Base-by-base conservation (phyloP, 2,888 invertebrate genomes). In the Eupithecia subfuscata region DNA sequence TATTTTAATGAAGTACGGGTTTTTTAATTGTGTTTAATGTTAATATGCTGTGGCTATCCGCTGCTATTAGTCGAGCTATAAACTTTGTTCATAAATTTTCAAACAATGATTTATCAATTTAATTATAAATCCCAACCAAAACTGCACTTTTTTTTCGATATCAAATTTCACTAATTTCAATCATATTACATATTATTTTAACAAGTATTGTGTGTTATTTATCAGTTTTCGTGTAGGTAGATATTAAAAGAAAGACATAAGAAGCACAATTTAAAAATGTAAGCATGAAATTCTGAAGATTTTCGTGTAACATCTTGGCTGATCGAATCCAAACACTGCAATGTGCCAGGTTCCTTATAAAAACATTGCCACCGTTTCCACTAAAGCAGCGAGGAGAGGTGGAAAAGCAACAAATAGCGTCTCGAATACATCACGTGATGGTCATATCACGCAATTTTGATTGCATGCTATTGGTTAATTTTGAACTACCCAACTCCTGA, bases 261-360 rank as follows among this genome's bases (percentile, higher is more conserved):
- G 12, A 11, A 9, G n/a, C 9, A 22, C 56, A 56, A 56, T 56
- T 60, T 25, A 25, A 4, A 25, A 60, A n/a, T 25, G 25, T 2
- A 14, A 25, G 18, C 14, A 14, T 60, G n/a, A 7, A 48, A 22
- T 22, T 56, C 22, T 56, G 60, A 5, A 25, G 22, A 25, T 25
- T 60, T 25, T 60, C 60, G 14, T 60, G 77, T 69, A 75, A 71
- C 68, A 76, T 77, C 67, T 82, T 75, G 80, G 56, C 70, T 86
- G 90, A 92, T 91, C 73, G 73, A 91, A 92, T 77, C 83, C 84
- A 91, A 92, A 92, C 92, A 92, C 77, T 77, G 73, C 74, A 80
- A 84, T 86, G 83, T 86, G 84, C 83, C 85, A 82, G 82, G 83
- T 82, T 82, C 83, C 85, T 88, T 87, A 86, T 70, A 87, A 91